Percentiles rank a stretch among this genome's conserved stretches.
Evolutionary conservation across 2,888 invertebrate genomes (phyloP).

Genomic region (Cristatella mucedo): DNA sequence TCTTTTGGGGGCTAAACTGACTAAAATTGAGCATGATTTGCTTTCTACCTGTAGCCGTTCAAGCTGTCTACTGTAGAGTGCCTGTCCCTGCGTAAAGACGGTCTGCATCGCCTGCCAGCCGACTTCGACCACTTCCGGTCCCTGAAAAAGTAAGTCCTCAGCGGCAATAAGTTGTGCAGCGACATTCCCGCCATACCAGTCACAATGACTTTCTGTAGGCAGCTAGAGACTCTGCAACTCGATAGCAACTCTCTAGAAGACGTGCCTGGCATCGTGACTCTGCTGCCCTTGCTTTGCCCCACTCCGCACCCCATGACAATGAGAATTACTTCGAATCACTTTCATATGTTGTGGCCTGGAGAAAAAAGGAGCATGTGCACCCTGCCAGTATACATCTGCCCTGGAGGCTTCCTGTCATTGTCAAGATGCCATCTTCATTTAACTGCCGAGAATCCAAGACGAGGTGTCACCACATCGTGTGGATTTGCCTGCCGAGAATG

Average conservation of each 20-base stretch:
- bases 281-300: conserved; percentile 35
- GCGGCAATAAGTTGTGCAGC: conserved; percentile 40
- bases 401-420: too few species aligned
- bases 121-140: conserved; percentile 39
- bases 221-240: conserved; percentile 34
- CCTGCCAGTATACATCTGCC: too few species aligned
- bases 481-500: too few species aligned
- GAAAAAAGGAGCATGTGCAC: background rate
- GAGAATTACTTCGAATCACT: conserved; percentile 42
- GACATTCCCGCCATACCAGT: conserved; percentile 40
- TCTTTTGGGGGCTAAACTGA: too few species aligned
- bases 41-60: conserved; percentile 34
- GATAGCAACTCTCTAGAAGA: conserved; percentile 42
- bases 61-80: conserved; percentile 35
- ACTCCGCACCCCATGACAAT: conserved; percentile 42
- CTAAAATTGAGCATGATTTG: too few species aligned
- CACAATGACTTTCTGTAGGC: conserved; percentile 37
- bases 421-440: too few species aligned
- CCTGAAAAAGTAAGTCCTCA: conserved; percentile 37
- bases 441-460: too few species aligned
- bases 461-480: too few species aligned
- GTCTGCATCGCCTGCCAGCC: conserved; percentile 36
- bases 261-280: conserved; percentile 39
- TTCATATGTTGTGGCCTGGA: conserved; percentile 39
- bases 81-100: conserved; percentile 40